Percentiles rank a stretch among this genome's conserved stretches.
Conservation (phyloP, 2,113 vertebrate genomes). For the Seriola rivoliana region DNA sequence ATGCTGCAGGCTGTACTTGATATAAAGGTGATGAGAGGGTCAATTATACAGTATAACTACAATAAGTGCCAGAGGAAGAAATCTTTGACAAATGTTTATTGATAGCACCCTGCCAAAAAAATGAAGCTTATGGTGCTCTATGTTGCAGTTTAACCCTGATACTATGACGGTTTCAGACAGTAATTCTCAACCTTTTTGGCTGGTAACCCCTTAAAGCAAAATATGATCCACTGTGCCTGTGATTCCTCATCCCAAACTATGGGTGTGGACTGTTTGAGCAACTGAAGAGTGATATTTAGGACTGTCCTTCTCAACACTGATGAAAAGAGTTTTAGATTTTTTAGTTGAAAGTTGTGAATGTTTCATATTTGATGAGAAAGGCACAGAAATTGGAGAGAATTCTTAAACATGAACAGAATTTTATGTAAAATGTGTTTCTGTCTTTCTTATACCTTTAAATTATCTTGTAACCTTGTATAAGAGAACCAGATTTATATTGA, state of each 20-base stretch:
- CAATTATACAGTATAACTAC: constrained; percentile 16
- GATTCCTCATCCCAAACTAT: constrained; percentile 1
- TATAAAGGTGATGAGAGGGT: constrained; percentile 1
- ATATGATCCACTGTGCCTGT: background rate
- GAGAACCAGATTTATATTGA: too few species aligned
- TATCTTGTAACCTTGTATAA: background rate
- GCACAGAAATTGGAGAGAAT: background rate
- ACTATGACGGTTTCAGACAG: background rate
- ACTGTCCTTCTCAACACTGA: too few species aligned
- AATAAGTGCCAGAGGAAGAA: background rate
- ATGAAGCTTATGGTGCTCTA: background rate
- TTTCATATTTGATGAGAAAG: background rate
- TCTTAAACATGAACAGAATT: background rate
- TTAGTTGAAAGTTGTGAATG: background rate
- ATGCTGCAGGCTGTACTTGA: background rate
- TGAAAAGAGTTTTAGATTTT: background rate
- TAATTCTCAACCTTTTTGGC: background rate
- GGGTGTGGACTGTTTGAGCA: background rate
- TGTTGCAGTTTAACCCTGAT: constrained; percentile 3
- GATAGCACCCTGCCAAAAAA: background rate
- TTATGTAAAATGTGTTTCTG: background rate
- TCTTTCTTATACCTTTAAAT: background rate
- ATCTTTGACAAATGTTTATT: constrained; percentile 9
- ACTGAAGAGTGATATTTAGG: background rate
- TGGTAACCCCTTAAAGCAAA: too few species aligned